Conservation (phyloP, 2,113 vertebrate genomes). For the Pan troglodytes region NHGRI_mPanTro3-v2.1_pri NC_072412.2:56700501-56701000, state of each 20-base stretch:
- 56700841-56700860: background rate
- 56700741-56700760: background rate
- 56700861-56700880: rapidly evolving
- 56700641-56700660: background rate
- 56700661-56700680: background rate
- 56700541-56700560: background rate
- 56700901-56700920: background rate
- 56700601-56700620: background rate
- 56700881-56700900: background rate
- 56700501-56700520: background rate
- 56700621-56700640: no score
- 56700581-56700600: background rate
- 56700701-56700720: background rate
- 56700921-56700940: background rate
- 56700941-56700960: background rate
- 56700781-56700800: background rate
- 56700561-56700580: background rate
- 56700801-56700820: background rate
- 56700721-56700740: background rate
- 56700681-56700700: background rate
- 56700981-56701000: background rate
- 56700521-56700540: background rate
- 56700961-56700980: background rate
- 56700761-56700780: background rate
- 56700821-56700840: background rate